Evolutionary conservation across 2,797 vertebrate species (phyloP), one percentile per base, ranked within the genome.

Genomic region (Paedocypris micromegethes): DNA sequence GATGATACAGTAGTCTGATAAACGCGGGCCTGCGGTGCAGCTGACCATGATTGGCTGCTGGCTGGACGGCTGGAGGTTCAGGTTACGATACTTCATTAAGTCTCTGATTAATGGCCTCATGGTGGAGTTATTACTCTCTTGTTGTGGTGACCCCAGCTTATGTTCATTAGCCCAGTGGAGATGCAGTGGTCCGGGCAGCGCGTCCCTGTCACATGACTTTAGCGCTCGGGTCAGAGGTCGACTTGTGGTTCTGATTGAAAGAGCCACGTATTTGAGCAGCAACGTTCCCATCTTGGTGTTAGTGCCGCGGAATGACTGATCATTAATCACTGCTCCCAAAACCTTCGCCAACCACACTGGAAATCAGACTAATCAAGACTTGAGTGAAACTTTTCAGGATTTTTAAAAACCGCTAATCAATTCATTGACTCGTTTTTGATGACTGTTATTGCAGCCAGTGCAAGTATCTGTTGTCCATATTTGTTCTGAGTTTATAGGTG

Each of bases 141-240:
- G 75, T 81, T 79, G 79, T 77, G 72, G 79, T 69, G 77, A 78
- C 72, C 76, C 74, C 57, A 66, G 67, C 66, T 75, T 72, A 65
- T 66, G 76, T 74, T 84, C 79, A 80, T 83, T 82, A 77, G 66
- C 61, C 65, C 73, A 64, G 70, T 79, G 79, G 81, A 84, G 75
- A 77, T 79, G 78, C 74, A 42, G 66, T 71, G 70, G 73, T 73
- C 78, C 81, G 76, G 68, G 47, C 72, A 75, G 63, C 62, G 64
- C 65, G 54, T 73, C 71, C 67, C 75, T 82, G 75, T 82, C 72
- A 78, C 75, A 79, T 72, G 75, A 77, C 71, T 75, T 57, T 60
- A 72, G 75, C 49, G 61, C 53, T n/a, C 72, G 77, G 75, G 68
- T 64, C 75, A 72, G 72, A 80, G 83, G 75, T 84, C 80, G 77